Evolutionary conservation across 92 coral and sea anemone genomes (phyloP), one percentile per base, ranked within the genome.

Genomic region (Zoanthus sansibaricus): DNA sequence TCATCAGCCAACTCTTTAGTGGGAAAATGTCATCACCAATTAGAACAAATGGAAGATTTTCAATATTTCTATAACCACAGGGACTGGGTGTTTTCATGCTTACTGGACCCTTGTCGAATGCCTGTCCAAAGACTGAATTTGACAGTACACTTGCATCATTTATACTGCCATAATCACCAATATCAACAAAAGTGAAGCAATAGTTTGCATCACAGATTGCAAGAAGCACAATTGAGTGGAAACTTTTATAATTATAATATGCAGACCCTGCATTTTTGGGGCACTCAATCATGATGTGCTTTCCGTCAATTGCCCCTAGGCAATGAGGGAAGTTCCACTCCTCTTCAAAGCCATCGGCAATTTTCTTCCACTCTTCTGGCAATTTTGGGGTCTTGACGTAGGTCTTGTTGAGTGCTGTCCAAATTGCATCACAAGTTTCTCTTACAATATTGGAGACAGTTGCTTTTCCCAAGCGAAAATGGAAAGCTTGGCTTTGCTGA

Each of bases 1-100:
- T 80, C 75, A 61, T 80, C 37, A 80, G 44, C 83, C 83, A 78
- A 78, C 83, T 78, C 83, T 78, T 78, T 64, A 31, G 83, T 54
- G 70, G 70, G 69, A 78, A 78, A 78, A 78, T 78, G 30, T 78
- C 83, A 78, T 78, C 83, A 31, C 83, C 83, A 78, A 78, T 51
- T 31, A 78, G 71, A 18, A 54, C 59, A 78, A 51, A 47, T 16
- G 66, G 67, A 49, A 78, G 83, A 30, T 82, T 78, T 25, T 78
- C 37, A 78, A 78, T 54, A 78, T 78, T 78, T 78, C 46, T 78
- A 42, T 78, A 78, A 78, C 46, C 46, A 32, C 83, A 54, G 25
- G 69, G 64, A 20, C 30, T 52, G 12, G 83, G 83, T 78, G 83
- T 78, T 32, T 32, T 55, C 71, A 78, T 20, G 30, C 52, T 76